Percentiles rank a stretch among this genome's conserved stretches.
Conservation (phyloP, 2,113 vertebrate genomes). For the Taurulus bubalis region DNA sequence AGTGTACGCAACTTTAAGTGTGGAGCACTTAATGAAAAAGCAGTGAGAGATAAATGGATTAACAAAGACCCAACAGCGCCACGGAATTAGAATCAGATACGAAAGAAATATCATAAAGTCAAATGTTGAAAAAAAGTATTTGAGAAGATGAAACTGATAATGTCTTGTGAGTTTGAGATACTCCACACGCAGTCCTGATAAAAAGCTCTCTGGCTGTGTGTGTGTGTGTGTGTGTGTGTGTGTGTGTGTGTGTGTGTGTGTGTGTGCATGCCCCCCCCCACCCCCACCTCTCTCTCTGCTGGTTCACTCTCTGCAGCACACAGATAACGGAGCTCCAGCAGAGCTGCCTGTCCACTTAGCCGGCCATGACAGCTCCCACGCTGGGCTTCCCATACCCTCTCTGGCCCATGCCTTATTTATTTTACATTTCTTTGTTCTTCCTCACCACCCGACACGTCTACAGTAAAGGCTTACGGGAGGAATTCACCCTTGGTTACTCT, state of each 20-base stretch:
- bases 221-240: too few species aligned
- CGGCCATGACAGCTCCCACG: constrained; percentile 63
- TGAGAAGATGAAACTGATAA: constrained; percentile 23
- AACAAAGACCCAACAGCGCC: background rate
- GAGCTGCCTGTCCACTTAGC: constrained; percentile 62
- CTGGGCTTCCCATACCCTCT: constrained; percentile 53
- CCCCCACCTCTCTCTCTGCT: constrained; percentile 15
- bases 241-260: too few species aligned
- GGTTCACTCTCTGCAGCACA: constrained; percentile 52
- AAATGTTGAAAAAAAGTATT: constrained; percentile 4
- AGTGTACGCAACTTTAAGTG: background rate
- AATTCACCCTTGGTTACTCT: background rate
- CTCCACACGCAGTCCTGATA: constrained; percentile 40
- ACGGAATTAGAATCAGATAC: background rate
- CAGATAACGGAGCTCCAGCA: constrained; percentile 72
- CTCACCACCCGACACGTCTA: background rate
- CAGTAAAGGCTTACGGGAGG: background rate
- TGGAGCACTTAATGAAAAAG: background rate
- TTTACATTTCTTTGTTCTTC: background rate
- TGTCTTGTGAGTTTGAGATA: constrained; percentile 21
- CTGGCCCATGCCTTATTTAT: constrained; percentile 40
- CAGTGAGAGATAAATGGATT: background rate
- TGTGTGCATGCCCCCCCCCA: background rate
- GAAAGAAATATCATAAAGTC: background rate
- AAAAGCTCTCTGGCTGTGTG: constrained; percentile 43